A percentile compares a stretch with the other conserved stretches of the same genome.
Evolutionary conservation across 2,113 vertebrate species (phyloP).

Genomic region (Sigmodon hispidus): DNA sequence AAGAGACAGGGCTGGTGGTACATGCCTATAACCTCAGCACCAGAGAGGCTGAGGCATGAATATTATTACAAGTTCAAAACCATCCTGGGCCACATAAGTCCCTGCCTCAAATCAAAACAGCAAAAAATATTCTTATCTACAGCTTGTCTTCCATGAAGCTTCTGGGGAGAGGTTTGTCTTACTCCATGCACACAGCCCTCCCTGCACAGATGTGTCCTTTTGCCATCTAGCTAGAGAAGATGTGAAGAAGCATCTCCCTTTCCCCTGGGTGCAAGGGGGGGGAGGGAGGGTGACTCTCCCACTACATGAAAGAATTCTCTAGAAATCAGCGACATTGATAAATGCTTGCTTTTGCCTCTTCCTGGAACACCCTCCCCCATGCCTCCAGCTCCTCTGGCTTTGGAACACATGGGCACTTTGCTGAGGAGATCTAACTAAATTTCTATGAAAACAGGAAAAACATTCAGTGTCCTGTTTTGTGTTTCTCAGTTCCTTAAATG

Average conservation of each 20-base stretch:
- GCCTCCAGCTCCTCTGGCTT: not conserved
- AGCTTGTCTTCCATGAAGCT: not conserved
- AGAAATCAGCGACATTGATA: not conserved
- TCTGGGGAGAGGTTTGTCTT: not conserved
- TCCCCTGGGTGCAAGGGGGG: too few species aligned
- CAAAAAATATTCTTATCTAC: not conserved
- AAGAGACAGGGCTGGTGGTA: not conserved
- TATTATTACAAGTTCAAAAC: not conserved
- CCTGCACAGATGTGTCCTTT: not conserved
- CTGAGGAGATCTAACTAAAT: not conserved
- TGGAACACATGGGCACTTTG: not conserved
- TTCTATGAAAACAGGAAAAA: conserved; percentile 60
- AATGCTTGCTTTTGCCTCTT: not conserved
- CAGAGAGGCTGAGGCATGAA: not conserved
- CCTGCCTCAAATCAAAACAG: not conserved
- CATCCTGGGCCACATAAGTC: not conserved
- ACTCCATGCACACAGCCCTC: not conserved
- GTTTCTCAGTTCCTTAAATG: conserved; percentile 61
- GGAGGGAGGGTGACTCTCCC: not conserved
- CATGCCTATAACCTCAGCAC: not conserved
- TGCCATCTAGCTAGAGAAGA: not conserved
- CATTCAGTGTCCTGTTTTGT: not conserved
- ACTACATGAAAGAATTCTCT: not conserved
- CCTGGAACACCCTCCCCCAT: not conserved
- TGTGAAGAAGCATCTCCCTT: not conserved